A percentile compares a stretch with the other conserved stretches of the same genome.
phyloP scores from a whole-genome alignment of 1,140 invertebrate genomes.

The Diabrotica undecimpunctata region DNA sequence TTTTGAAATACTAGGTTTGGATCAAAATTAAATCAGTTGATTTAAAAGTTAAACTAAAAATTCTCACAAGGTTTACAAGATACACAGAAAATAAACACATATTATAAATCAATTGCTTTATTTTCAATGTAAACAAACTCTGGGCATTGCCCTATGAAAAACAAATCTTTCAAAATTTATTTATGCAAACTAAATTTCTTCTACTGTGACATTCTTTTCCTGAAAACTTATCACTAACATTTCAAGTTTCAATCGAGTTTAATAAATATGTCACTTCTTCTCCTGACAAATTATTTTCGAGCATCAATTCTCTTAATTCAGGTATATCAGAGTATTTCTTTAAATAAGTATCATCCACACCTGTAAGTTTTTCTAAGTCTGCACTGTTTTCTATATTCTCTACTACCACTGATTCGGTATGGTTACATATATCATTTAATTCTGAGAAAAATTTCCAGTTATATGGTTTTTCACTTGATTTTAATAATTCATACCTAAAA shows the following conservation, averaged over 20 bases:
- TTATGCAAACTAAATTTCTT: neutral
- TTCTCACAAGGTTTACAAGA: no score
- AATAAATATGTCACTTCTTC: constrained; percentile 5
- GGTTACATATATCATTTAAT: constrained; percentile 2
- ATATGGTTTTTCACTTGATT: neutral
- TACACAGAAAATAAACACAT: no score
- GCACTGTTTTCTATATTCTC: neutral
- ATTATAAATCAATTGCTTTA: neutral
- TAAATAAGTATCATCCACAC: neutral
- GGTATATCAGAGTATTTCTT: neutral
- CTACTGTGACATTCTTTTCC: neutral
- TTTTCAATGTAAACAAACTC: neutral
- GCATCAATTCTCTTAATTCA: constrained; percentile 3
- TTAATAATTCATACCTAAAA: constrained; percentile 7
- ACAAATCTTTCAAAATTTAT: neutral
- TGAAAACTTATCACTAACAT: neutral
- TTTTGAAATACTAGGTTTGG: no score
- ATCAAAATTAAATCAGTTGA: no score
- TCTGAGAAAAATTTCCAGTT: neutral
- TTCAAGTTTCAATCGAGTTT: neutral
- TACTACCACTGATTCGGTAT: neutral
- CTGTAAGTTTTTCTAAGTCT: neutral
- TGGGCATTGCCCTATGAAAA: neutral
- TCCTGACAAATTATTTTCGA: constrained; percentile 3
- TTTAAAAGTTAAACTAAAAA: no score